Base-by-base conservation (phyloP, 2,888 invertebrate genomes). In the Ectemnius continuus region DNA sequence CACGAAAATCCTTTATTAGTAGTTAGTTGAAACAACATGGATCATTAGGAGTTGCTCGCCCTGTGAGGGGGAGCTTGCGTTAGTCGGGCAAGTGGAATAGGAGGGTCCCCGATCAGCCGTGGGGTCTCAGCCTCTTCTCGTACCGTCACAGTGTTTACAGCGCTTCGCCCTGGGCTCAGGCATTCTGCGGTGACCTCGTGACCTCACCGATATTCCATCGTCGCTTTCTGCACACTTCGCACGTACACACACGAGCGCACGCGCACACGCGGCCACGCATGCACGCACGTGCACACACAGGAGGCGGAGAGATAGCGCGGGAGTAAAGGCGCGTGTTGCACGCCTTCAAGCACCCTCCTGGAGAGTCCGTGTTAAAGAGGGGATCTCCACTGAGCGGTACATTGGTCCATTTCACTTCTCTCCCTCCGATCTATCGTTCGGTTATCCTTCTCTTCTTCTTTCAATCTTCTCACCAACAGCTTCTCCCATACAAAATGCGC, bases 71-170 rank as follows among this genome's bases (percentile, higher is more conserved):
- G 56, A 26, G 16, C n/a, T 56, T 18, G n/a, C 52, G 28, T 57
- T 52, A 52, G 52, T 36, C 45, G 14, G 3, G 20, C 45, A 46
- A 20, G 47, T 14, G 6, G 47, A 26, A 13, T n/a, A 47, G n/a
- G 47, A 46, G 13, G 16, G 16, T n/a, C 36, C 11, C 46, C 16
- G 46, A 11, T 46, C 14, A 45, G 16, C n/a, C 11, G 16, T 45
- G 20, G 46, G 61, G n/a, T 36, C 36, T 11, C 36, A 16, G 13
- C 18, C 47, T 48, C 62, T 23, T 23, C 14, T 67, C 45, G 88
- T 94, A 96, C 96, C 96, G 95, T 96, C 96, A 95, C 96, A 96
- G 93, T 96, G 96, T 94, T 95, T 96, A 95, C 96, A 96, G 95
- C 96, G 96, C 93, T 96, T 96, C 92, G 96, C 95, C 94, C 95